These are phyloP conservation scores for Anarsia innoxiella DNA, from an alignment of 2,888 invertebrate genomes.

Conservation along the genomic window DNA sequence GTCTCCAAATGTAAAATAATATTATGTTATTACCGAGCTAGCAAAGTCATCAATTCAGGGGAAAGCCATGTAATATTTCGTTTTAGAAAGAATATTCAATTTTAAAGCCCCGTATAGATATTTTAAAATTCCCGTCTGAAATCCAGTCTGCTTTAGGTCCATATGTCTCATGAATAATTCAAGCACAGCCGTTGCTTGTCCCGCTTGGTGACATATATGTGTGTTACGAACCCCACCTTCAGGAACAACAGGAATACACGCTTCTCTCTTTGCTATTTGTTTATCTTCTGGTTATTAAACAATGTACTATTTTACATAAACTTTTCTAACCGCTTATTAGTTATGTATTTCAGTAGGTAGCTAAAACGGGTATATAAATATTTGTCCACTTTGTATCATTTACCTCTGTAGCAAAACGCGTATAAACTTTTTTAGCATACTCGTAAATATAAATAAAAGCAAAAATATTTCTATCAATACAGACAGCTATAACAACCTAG, in stretches of 20 bases:
- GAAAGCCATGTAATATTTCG: slow-evolving; percentile 38
- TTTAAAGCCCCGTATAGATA: slow-evolving; percentile 60
- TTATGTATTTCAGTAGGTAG: too few relatives aligned
- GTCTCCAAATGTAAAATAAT: too few relatives aligned
- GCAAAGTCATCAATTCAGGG: too few relatives aligned
- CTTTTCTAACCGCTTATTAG: too few relatives aligned
- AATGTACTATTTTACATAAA: slow-evolving; percentile 1
- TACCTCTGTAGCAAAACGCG: too few relatives aligned
- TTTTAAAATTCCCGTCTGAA: slow-evolving; percentile 71
- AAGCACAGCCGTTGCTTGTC: slow-evolving; percentile 53
- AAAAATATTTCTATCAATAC: too few relatives aligned
- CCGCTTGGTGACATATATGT: slow-evolving; percentile 52
- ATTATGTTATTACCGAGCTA: too few relatives aligned
- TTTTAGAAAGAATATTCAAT: slow-evolving; percentile 61
- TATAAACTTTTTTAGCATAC: too few relatives aligned
- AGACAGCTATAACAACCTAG: too few relatives aligned
- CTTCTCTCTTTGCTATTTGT: not conserved
- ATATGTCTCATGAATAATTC: slow-evolving; percentile 74
- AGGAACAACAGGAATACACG: slow-evolving; percentile 21
- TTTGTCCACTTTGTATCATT: too few relatives aligned
- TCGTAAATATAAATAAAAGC: too few relatives aligned
- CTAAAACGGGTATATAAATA: too few relatives aligned
- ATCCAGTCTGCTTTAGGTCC: slow-evolving; percentile 72
- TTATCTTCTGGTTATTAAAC: not conserved
- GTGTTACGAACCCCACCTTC: slow-evolving; percentile 28